phyloP scores from a whole-genome alignment of 2,888 invertebrate genomes.

The Cylindroiulus punctatus region DNA sequence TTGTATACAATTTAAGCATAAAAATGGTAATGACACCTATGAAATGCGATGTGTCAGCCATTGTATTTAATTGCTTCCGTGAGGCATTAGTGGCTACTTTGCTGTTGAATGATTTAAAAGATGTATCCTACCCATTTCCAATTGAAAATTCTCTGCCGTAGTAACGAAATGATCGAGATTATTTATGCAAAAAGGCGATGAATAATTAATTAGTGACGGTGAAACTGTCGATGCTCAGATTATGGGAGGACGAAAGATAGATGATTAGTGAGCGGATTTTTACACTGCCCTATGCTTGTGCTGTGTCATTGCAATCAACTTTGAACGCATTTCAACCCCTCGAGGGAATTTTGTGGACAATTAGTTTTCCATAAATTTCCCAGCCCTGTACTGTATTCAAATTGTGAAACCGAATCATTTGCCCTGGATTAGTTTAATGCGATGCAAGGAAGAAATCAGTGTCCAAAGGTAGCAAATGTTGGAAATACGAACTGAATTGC shows the following conservation, averaged over 20 bases:
- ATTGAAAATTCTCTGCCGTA: not conserved
- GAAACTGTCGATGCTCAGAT: constrained; percentile 15
- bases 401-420: not conserved
- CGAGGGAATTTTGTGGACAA: not conserved
- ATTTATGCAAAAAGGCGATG: constrained; percentile 17
- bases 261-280: not conserved
- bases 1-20: not conserved
- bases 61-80: constrained; percentile 16
- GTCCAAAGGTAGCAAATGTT: not conserved
- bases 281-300: not conserved
- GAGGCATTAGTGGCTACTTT: not conserved
- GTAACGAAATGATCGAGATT: constrained; percentile 5
- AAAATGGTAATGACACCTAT: not conserved
- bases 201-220: constrained; percentile 15
- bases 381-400: not conserved
- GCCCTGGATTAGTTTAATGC: not conserved
- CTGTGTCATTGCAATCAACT: not conserved
- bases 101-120: not conserved
- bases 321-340: not conserved
- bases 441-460: not conserved
- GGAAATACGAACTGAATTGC: not conserved
- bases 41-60: constrained; percentile 4
- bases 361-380: not conserved
- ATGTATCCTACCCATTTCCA: not conserved
- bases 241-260: not conserved